phyloP scores from a whole-genome alignment of 2,888 invertebrate species.

The Acrobasis consociella region DNA sequence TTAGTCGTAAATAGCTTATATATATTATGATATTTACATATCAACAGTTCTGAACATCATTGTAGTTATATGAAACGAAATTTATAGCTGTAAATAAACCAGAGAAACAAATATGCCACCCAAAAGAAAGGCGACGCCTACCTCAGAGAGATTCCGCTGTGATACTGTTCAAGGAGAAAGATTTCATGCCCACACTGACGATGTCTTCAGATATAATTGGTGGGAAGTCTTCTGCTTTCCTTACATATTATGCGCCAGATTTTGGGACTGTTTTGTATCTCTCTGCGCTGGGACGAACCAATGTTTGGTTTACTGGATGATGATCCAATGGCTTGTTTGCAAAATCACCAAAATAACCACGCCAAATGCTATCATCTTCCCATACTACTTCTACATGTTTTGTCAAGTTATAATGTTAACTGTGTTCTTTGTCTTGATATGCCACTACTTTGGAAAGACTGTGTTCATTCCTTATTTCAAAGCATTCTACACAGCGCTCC shows the following conservation, averaged over 20 bases:
- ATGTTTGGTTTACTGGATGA: conserved; percentile 66
- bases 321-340: conserved; percentile 68
- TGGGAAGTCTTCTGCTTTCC: conserved; percentile 73
- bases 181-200: conserved; percentile 55
- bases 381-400: conserved; percentile 70
- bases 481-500: conserved; percentile 44
- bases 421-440: conserved; percentile 48
- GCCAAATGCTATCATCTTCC: conserved; percentile 65
- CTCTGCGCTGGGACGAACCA: conserved; percentile 65
- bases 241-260: conserved; percentile 56
- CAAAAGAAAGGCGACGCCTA: conserved; percentile 40
- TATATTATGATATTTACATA: background rate
- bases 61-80: background rate
- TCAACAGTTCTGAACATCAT: background rate
- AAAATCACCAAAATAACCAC: conserved; percentile 61
- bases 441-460: conserved; percentile 54
- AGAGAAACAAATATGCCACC: conserved; percentile 43
- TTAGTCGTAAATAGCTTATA: background rate
- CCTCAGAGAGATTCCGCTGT: conserved; percentile 41
- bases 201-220: conserved; percentile 60
- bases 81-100: background rate
- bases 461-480: conserved; percentile 55
- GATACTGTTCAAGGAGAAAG: conserved; percentile 52
- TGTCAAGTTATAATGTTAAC: conserved; percentile 64
- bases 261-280: conserved; percentile 60